Percentiles rank a stretch among this genome's conserved stretches.
These are phyloP conservation scores for Rhyacophila evoluta DNA, from an alignment of 2,888 invertebrate genomes.

Conservation along the genomic window DNA sequence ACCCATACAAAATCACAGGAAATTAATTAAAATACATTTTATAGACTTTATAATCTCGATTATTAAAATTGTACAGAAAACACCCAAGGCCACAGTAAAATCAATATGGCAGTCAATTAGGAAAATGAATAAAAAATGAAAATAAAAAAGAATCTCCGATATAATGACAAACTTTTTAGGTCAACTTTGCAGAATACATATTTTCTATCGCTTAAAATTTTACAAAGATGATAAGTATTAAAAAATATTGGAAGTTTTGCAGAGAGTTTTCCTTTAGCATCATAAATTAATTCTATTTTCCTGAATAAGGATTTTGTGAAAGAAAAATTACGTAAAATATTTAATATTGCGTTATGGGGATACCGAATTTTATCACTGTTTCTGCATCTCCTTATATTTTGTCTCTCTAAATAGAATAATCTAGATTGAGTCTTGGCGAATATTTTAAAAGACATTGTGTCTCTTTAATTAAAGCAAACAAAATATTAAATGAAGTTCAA, in stretches of 20 bases:
- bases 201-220: no score
- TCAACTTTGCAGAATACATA: no score
- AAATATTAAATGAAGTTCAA: background rate
- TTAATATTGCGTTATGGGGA: background rate
- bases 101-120: no score
- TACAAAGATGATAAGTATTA: no score
- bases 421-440: slow-evolving; percentile 3
- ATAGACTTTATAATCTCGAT: no score
- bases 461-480: slow-evolving; percentile 10
- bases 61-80: no score
- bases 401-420: slow-evolving; percentile 15
- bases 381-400: background rate
- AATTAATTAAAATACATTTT: no score
- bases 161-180: no score
- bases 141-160: no score
- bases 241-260: background rate
- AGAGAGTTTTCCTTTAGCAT: background rate
- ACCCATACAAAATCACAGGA: no score
- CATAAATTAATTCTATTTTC: background rate
- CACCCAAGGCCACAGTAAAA: no score
- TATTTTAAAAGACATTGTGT: slow-evolving; percentile 5
- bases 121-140: no score
- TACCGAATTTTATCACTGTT: background rate
- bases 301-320: background rate
- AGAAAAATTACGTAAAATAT: background rate